Percentiles rank a stretch among this genome's conserved stretches.
Conservation (phyloP, 2,113 vertebrate species). For the Ptychochromis oligacanthus region DNA sequence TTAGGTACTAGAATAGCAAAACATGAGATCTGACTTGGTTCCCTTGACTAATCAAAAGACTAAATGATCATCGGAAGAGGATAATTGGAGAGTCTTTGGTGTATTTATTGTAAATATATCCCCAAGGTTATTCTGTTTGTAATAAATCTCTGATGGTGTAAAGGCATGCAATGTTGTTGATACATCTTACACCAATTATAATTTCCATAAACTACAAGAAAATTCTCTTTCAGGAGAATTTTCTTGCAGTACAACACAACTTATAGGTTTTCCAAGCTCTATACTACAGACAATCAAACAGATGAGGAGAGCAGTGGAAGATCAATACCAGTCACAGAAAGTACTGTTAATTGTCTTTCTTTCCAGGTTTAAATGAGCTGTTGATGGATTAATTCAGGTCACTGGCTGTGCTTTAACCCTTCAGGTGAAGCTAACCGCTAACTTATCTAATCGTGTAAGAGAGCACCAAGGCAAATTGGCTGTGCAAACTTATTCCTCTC, state of each 20-base stretch:
- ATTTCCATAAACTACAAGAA: not conserved
- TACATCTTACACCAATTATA: not conserved
- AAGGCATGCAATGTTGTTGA: not conserved
- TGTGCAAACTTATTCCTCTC: constrained; percentile 23
- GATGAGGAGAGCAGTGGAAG: not conserved
- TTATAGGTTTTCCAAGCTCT: not conserved
- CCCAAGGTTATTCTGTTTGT: constrained; percentile 13
- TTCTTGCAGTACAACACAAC: not conserved
- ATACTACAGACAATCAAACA: not conserved
- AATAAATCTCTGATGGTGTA: not conserved
- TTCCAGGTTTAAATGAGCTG: constrained; percentile 39
- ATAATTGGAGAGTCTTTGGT: constrained; percentile 16
- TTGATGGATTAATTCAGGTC: constrained; percentile 37
- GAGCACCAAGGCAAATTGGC: constrained; percentile 2
- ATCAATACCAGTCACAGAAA: constrained; percentile 53
- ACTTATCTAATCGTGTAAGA: not conserved
- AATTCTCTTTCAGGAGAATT: not conserved
- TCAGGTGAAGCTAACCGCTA: not conserved
- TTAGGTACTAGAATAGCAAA: not conserved
- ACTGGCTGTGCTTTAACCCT: constrained; percentile 23
- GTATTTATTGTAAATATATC: not conserved
- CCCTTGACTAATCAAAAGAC: constrained; percentile 23
- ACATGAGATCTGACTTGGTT: not conserved
- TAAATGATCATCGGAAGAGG: constrained; percentile 16
- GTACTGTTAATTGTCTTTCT: constrained; percentile 41